Percentiles rank a stretch among this genome's conserved stretches.
These are phyloP conservation scores for Cephus pygmeus DNA, from an alignment of 2,888 invertebrate genomes.

Conservation along the genomic window DNA sequence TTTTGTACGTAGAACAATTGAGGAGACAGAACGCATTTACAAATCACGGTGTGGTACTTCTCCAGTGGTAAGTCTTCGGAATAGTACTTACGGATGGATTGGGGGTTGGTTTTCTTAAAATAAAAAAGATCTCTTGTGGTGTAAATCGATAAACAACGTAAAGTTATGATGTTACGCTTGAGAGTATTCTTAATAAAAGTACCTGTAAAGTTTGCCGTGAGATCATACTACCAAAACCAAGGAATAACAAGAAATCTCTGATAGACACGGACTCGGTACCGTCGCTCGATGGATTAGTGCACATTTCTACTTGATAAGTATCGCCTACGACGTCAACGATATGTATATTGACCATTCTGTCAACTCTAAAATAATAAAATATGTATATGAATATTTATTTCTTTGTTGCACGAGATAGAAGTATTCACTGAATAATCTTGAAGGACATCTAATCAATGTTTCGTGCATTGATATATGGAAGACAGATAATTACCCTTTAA, in stretches of 20 bases:
- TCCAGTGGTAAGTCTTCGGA: conserved; percentile 61
- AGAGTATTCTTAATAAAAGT: not conserved
- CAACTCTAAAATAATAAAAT: conserved; percentile 11
- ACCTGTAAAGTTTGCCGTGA: conserved; percentile 37
- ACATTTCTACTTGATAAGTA: conserved; percentile 61
- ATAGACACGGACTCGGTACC: conserved; percentile 50
- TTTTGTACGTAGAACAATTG: conserved; percentile 76
- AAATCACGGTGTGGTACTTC: conserved; percentile 67
- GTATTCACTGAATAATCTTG: conserved; percentile 9
- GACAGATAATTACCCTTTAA: not conserved
- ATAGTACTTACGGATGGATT: conserved; percentile 48
- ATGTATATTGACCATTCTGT: conserved; percentile 47
- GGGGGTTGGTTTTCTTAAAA: conserved; percentile 34
- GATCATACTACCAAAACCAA: conserved; percentile 59
- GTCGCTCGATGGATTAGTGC: conserved; percentile 22
- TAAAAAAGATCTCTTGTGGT: not conserved
- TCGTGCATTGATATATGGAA: not conserved
- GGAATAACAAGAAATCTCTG: conserved; percentile 65
- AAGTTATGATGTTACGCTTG: not conserved
- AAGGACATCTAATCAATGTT: not conserved
- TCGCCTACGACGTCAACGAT: conserved; percentile 38
- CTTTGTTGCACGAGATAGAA: conserved; percentile 41
- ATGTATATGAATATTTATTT: conserved; percentile 32
- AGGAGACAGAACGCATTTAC: conserved; percentile 74
- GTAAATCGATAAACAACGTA: not conserved